Percentiles rank a stretch among this genome's conserved stretches.
Evolutionary conservation across 2,888 invertebrate species (phyloP).

Genomic region (Minunthozetes semirufus): DNA sequence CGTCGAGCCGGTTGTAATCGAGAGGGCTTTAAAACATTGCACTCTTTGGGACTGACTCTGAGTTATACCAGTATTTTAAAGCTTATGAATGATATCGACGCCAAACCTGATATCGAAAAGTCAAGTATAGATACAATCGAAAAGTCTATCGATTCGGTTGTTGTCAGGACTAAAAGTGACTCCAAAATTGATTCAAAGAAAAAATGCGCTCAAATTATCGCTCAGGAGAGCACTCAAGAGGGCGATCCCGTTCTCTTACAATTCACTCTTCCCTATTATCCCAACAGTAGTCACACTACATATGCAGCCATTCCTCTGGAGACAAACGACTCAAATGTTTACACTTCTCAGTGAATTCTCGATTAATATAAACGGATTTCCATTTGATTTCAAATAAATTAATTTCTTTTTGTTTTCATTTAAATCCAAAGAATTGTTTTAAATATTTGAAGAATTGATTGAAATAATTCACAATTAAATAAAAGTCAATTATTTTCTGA

Average conservation of each 20-base stretch:
- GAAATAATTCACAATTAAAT: too few species aligned
- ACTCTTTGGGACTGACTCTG: slow-evolving; percentile 17
- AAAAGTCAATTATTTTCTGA: too few species aligned
- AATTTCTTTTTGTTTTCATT: too few species aligned
- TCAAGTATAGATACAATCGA: slow-evolving; percentile 19
- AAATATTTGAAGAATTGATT: too few species aligned
- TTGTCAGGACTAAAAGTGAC: slow-evolving; percentile 3
- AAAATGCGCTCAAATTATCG: neutral
- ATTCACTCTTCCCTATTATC: slow-evolving; percentile 22
- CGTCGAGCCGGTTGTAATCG: slow-evolving; percentile 26
- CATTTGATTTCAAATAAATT: too few species aligned
- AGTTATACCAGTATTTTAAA: slow-evolving; percentile 29
- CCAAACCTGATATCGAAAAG: slow-evolving; percentile 27
- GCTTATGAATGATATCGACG: slow-evolving; percentile 26
- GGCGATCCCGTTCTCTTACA: neutral
- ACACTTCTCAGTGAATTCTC: neutral
- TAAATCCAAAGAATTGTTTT: too few species aligned
- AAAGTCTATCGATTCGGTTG: slow-evolving; percentile 11
- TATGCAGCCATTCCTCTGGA: slow-evolving; percentile 6
- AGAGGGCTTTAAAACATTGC: slow-evolving; percentile 15
- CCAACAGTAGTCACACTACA: neutral
- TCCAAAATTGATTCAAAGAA: neutral
- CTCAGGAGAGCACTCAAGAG: slow-evolving; percentile 4
- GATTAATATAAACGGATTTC: too few species aligned
- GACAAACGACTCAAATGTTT: neutral